phyloP scores from a whole-genome alignment of 2,888 invertebrate species.

The Helleia helle region DNA sequence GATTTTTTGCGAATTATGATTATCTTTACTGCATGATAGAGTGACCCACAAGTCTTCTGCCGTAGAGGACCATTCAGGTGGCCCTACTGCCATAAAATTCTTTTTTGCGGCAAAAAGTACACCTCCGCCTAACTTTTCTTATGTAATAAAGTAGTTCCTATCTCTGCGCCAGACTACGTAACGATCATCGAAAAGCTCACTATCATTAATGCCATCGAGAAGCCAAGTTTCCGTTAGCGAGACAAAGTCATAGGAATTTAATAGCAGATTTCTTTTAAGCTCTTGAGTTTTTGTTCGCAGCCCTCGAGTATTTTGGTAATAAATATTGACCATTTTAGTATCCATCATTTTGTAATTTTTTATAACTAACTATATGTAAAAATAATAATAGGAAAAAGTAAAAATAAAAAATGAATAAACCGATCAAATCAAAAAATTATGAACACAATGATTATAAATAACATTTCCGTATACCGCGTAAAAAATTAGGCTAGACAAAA shows the following conservation, averaged over 20 bases:
- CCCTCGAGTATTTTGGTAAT: conserved; percentile 14
- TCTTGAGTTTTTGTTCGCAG: conserved; percentile 15
- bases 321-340: background rate
- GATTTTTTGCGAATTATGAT: background rate
- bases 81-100: background rate
- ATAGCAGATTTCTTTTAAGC: conserved; percentile 11
- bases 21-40: background rate
- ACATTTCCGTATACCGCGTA: no score
- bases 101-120: conserved; percentile 12
- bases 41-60: conserved; percentile 13
- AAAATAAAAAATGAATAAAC: no score
- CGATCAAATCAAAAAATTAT: no score
- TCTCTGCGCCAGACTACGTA: conserved; percentile 15
- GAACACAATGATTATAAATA: no score
- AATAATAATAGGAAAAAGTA: no score
- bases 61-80: conserved; percentile 8
- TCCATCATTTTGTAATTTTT: no score
- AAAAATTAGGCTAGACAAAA: no score
- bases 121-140: conserved; percentile 12
- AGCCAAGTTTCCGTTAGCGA: conserved; percentile 17
- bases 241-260: conserved; percentile 13
- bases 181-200: conserved; percentile 14
- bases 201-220: conserved; percentile 9
- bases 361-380: no score
- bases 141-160: conserved; percentile 11